Base-by-base conservation (phyloP, 2,113 vertebrate genomes). In the Pluvianellus socialis region DNA sequence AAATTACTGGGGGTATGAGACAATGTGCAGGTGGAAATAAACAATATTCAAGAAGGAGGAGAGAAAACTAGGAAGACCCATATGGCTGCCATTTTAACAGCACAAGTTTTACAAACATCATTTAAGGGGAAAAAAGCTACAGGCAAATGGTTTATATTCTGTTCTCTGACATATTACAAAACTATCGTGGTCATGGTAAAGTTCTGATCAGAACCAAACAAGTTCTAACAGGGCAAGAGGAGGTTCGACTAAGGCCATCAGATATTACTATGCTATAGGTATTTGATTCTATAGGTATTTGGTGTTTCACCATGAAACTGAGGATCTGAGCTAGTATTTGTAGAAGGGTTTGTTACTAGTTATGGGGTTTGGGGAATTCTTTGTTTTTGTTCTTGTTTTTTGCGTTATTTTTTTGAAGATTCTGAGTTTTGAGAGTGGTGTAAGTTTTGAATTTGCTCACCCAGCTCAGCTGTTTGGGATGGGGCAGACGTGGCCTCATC, bases 141-240 rank as follows among this genome's bases (percentile, higher is more conserved):
- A 70, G 65, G 70, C 77, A 49, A 1, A 1, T 5, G 5, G 2
- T 27, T 71, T 58, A 20, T 35, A 68, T 67, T 59, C 7, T 59
- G 0, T 72, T 58, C 10, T 24, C 10, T 62, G 32, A 28, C 3
- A 71, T 13, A 10, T 79, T 27, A 21, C 11, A 55, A 17, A 73
- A 30, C n/a, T 71, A 7, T 30, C 18, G 3, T 9, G 4, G 11
- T 50, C 1, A 1, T 10, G 8, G 3, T 7, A 49, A 38, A 75
- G 67, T 35, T 12, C 28, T 38, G 45, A 53, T 76, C 5, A 10
- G 44, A 66, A 1, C 24, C 22, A 38, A 47, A 4, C 5, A 9
- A 27, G 10, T 70, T 62, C 42, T 58, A 2, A 23, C 20, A 8
- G 53, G 16, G 30, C 42, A 53, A 55, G 73, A 45, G 9, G 20